These are phyloP conservation scores for Amphimedon queenslandica DNA, from an alignment of 37 sponge, comb jelly and placozoan species.

Conservation along the genomic window DNA sequence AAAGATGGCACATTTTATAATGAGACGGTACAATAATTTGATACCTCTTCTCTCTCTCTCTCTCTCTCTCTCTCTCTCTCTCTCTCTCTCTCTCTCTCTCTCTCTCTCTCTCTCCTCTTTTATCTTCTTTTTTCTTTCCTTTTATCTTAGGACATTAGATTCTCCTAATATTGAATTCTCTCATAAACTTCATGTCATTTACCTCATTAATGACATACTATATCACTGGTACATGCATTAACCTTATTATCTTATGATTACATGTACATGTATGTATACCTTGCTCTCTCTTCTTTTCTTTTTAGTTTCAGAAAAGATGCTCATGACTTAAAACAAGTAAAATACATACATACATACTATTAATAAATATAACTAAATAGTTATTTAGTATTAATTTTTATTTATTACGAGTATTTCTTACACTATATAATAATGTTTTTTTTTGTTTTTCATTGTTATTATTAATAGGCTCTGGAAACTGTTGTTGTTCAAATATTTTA, in stretches of 20 bases:
- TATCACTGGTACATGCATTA: constrained; percentile 86
- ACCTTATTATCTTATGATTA: no score
- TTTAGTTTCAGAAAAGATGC: constrained; percentile 72
- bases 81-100: no score
- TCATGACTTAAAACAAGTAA: constrained; percentile 68
- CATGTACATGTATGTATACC: no score
- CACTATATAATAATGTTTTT: not conserved
- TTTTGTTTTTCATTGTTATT: not conserved
- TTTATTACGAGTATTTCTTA: not conserved
- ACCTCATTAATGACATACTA: constrained; percentile 92
- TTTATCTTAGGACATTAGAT: constrained; percentile 53
- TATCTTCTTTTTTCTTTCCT: no score
- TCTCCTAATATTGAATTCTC: constrained; percentile 46
- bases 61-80: no score
- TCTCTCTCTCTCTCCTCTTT: no score
- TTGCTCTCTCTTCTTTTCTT: constrained; percentile 17
- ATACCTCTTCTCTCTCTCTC: no score
- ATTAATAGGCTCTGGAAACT: constrained; percentile 63
- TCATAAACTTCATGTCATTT: constrained; percentile 88
- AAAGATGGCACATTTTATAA: constrained; percentile 70
- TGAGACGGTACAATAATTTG: constrained; percentile 73
- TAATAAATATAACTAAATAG: no score
- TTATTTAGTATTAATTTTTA: not conserved
- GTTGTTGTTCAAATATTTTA: constrained; percentile 69
- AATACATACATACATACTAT: not conserved